phyloP scores from a whole-genome alignment of 2,888 invertebrate species.

The Buathra laborator region DNA sequence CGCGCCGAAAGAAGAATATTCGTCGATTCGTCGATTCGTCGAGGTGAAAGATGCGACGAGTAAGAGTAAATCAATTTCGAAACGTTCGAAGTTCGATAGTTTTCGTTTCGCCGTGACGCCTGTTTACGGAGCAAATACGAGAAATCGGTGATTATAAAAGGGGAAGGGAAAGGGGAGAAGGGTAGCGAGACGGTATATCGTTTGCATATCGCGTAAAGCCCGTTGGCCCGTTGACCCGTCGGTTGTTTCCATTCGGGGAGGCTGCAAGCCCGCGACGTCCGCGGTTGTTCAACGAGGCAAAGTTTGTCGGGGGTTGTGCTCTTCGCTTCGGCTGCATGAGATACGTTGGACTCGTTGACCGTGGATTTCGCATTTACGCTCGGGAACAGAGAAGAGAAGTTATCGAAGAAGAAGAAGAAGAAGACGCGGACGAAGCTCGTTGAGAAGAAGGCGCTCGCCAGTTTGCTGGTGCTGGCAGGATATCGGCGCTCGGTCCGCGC shows the following conservation, averaged over 20 bases:
- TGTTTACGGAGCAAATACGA: neutral
- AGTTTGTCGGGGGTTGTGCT: conserved; percentile 31
- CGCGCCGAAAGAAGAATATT: neutral
- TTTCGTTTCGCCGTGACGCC: neutral
- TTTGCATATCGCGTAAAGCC: conserved; percentile 61
- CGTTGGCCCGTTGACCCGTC: conserved; percentile 8
- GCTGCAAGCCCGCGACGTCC: neutral
- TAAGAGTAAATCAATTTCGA: neutral
- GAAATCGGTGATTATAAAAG: neutral
- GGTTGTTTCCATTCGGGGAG: conserved; percentile 8
- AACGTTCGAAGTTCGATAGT: neutral
- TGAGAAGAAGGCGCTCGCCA: conserved; percentile 71
- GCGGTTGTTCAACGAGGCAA: conserved; percentile 43
- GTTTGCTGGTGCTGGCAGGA: conserved; percentile 70
- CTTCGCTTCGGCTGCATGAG: conserved; percentile 10
- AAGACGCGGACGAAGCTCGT: conserved; percentile 67
- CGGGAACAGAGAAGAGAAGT: neutral
- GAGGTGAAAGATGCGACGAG: neutral
- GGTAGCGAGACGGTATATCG: neutral
- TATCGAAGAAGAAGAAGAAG: conserved; percentile 10
- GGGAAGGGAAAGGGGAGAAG: neutral
- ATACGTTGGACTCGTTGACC: neutral
- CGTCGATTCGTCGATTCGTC: neutral
- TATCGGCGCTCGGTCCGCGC: conserved; percentile 64
- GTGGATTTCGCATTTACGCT: neutral